These are phyloP conservation scores for Catharus ustulatus DNA, from an alignment of 2,797 vertebrate species.

Conservation along the genomic window DNA sequence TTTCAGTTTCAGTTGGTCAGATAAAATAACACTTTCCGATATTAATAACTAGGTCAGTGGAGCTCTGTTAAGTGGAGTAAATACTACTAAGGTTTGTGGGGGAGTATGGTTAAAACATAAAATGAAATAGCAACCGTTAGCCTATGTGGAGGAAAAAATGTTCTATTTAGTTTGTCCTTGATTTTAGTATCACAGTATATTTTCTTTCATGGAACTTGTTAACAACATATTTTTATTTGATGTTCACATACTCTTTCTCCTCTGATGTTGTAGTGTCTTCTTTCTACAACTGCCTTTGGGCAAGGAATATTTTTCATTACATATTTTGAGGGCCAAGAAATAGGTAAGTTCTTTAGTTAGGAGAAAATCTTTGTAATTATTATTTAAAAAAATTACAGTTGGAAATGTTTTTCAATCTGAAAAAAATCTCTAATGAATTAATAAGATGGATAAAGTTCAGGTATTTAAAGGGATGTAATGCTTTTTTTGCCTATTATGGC, in stretches of 20 bases:
- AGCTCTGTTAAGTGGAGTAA: not conserved
- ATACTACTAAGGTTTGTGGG: not conserved
- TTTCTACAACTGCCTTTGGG: constrained; percentile 78
- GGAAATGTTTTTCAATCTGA: not conserved
- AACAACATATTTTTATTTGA: not conserved
- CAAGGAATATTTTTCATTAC: constrained; percentile 69
- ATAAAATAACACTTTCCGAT: not conserved
- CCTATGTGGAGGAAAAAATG: not conserved
- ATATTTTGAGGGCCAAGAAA: constrained; percentile 74
- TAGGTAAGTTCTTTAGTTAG: constrained; percentile 61
- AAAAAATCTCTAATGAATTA: not conserved
- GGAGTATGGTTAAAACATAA: not conserved
- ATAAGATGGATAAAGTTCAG: not conserved
- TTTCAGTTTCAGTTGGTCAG: not conserved
- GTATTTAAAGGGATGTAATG: not conserved
- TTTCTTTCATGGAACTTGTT: not conserved
- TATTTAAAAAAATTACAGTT: not conserved
- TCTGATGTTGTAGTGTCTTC: constrained; percentile 65
- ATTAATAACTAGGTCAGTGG: not conserved
- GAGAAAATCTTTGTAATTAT: not conserved
- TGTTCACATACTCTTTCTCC: not conserved
- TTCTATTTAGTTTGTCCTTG: not conserved
- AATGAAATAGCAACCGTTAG: not conserved
- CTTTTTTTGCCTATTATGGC: not conserved
- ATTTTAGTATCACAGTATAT: not conserved